Evolutionary conservation across 2,113 vertebrate genomes (phyloP).

Genomic region (Mystacornis crossleyi): DNA sequence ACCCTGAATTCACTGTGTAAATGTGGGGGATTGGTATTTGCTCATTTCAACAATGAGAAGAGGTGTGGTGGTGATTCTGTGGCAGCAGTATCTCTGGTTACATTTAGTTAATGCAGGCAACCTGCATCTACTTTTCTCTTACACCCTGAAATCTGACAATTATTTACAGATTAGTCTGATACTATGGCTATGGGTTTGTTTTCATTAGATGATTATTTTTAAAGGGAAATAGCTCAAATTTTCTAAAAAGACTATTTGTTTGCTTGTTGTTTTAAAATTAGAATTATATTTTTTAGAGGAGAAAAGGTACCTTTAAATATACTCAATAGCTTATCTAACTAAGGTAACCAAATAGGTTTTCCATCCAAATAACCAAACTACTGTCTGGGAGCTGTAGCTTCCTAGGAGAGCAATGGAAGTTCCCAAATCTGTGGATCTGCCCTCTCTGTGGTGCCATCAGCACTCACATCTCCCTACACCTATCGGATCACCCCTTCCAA

Average conservation of each 20-base stretch:
- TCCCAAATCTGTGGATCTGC: not conserved
- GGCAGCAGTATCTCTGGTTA: not conserved
- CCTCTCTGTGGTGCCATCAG: not conserved
- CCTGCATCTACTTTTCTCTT: not conserved
- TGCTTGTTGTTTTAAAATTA: not conserved
- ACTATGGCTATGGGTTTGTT: not conserved
- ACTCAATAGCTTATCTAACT: not conserved
- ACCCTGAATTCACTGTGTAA: not conserved
- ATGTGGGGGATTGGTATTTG: not conserved
- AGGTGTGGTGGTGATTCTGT: not conserved
- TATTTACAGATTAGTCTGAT: not conserved
- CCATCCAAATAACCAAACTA: not conserved
- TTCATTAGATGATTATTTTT: not conserved
- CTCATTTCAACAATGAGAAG: not conserved
- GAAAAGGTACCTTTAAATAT: not conserved
- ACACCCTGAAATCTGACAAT: not conserved
- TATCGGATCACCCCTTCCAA: not conserved
- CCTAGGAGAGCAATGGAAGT: not conserved
- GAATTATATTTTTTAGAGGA: not conserved
- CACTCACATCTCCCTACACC: not conserved
- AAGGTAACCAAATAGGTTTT: not conserved
- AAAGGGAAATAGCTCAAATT: not conserved
- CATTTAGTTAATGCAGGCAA: not conserved
- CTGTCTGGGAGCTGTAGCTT: not conserved
- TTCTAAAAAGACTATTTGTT: not conserved